Base-by-base conservation (phyloP, 2,888 invertebrate genomes). In the Stomorhina lunata region DNA sequence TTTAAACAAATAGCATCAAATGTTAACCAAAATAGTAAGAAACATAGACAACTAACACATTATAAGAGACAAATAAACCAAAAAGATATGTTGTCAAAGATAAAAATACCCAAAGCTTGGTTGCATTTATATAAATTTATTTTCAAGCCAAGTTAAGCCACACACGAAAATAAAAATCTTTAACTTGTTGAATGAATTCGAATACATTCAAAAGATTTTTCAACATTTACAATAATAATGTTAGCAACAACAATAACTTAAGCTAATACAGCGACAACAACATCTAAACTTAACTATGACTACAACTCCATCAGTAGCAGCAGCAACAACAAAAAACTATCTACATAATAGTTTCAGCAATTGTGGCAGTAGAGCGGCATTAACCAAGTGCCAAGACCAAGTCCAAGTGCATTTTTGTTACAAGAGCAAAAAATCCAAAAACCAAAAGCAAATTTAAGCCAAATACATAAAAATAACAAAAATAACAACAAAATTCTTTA, bases 351-450 rank as follows among this genome's bases (percentile, higher is more conserved):
- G 34, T 65, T 71, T 79, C 61, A 79, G 66, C 82, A 73, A 79
- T 50, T 82, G 75, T 80, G 69, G 76, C 65, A 71, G 65, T 61
- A 61, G 73, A 79, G 65, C 77, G 71, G 65, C 83, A 82, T 83
- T 80, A 88, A 86, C 87, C 88, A 87, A 88, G 87, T 86, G 87
- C 85, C 77, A 84, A 87, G 85, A 85, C 87, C 88, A 88, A 85
- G 85, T 85, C 84, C 85, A 85, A 85, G 85, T 85, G 80, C 84
- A 84, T 76, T 75, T 75, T 80, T 61, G 53, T 84, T 77, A 82
- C 69, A 71, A 59, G 37, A 55, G 57, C 72, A 66, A 71, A 50
- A 61, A 29, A 45, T 66, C 10, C 48, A 37, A 15, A 12, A 29
- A 25, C 25, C 32, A 68, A 43, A 12, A 68, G 27, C 53, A 55